These are phyloP conservation scores for Macaca mulatta DNA, from an alignment of 2,113 vertebrate species.

Conservation along the genomic window DNA sequence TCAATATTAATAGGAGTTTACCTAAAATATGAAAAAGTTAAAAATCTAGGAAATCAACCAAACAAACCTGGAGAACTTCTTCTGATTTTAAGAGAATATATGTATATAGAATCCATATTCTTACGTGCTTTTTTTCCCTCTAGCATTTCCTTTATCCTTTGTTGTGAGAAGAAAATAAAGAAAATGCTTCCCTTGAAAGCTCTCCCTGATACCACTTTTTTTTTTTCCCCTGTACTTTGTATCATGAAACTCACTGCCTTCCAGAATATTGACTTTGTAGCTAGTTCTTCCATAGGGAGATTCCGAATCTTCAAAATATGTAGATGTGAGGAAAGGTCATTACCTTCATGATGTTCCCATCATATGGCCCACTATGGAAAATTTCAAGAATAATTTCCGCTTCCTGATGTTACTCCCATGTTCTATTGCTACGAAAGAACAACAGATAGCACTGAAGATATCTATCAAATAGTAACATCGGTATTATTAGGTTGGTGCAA, in stretches of 20 bases:
- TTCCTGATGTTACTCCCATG: neutral
- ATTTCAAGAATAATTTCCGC: neutral
- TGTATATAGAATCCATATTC: neutral
- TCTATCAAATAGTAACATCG: neutral
- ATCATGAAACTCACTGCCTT: neutral
- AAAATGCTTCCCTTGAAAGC: neutral
- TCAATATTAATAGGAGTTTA: slow-evolving; percentile 15
- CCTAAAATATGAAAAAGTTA: neutral
- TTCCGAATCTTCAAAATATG: neutral
- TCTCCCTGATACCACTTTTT: neutral
- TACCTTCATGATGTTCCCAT: neutral
- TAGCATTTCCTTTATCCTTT: neutral
- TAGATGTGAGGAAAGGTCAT: neutral
- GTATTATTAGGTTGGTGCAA: no score
- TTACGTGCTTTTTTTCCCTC: neutral
- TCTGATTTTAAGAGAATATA: neutral
- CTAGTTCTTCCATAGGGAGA: neutral
- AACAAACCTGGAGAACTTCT: neutral
- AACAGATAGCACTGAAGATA: neutral
- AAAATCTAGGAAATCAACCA: neutral
- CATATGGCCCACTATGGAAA: neutral
- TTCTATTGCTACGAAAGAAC: neutral
- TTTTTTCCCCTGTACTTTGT: neutral
- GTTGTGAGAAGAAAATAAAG: neutral
- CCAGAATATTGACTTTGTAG: neutral